phyloP scores from a whole-genome alignment of 2,797 vertebrate species.

The Lindbergichthys nudifrons region DNA sequence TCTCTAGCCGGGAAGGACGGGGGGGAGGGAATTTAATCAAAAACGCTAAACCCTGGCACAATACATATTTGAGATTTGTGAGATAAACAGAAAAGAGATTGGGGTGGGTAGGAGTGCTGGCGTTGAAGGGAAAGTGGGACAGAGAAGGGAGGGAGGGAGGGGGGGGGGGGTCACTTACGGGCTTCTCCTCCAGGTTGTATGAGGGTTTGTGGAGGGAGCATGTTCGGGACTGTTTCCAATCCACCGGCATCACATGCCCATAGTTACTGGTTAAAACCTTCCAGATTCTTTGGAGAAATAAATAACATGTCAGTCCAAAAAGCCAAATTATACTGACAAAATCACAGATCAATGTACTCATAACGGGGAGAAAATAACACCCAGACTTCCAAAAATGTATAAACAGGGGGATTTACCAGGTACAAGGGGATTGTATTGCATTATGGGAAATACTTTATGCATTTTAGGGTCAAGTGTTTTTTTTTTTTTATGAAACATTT shows the following conservation, averaged over 20 bases:
- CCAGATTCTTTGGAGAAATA: slow-evolving; percentile 88
- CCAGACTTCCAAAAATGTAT: background rate
- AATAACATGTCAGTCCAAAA: background rate
- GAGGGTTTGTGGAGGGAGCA: slow-evolving; percentile 89
- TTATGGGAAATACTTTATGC: background rate
- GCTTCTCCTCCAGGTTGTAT: slow-evolving; percentile 87
- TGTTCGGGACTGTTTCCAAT: slow-evolving; percentile 90
- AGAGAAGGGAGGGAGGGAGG: slow-evolving; percentile 13
- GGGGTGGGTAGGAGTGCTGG: background rate
- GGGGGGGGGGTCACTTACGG: slow-evolving; percentile 80
- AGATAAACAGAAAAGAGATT: slow-evolving; percentile 51
- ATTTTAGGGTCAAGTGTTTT: background rate
- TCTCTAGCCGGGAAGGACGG: slow-evolving; percentile 57
- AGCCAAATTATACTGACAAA: background rate
- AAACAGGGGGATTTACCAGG: background rate
- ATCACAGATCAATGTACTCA: background rate
- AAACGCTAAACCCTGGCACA: slow-evolving; percentile 49
- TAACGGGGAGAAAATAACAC: background rate
- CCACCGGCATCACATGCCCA: slow-evolving; percentile 91
- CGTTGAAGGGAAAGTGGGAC: slow-evolving; percentile 45
- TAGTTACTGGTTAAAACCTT: slow-evolving; percentile 91
- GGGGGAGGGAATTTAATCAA: slow-evolving; percentile 63
- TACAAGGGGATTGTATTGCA: background rate
- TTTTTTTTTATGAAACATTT: background rate
- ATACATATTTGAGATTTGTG: slow-evolving; percentile 66